phyloP scores from a whole-genome alignment of 2,113 vertebrate genomes.

The Cebus imitator region DNA sequence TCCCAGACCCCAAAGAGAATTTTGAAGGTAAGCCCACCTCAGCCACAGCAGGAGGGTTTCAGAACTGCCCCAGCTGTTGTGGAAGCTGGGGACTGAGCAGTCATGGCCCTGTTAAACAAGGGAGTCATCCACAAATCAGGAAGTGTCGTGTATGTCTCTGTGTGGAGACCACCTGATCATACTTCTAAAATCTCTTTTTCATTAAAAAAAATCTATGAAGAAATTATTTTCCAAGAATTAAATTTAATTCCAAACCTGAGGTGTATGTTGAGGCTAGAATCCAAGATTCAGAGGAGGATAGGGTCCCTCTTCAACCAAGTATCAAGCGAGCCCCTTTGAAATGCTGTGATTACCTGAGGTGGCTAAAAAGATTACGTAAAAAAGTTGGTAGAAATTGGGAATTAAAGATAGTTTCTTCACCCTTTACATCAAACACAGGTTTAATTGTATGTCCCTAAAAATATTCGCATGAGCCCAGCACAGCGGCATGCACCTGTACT shows the following conservation, averaged over 20 bases:
- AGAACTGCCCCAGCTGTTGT: neutral
- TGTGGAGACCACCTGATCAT: neutral
- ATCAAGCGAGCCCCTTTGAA: neutral
- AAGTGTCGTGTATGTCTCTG: neutral
- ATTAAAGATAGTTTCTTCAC: neutral
- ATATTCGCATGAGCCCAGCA: neutral
- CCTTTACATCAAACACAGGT: neutral
- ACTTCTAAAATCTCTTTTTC: conserved; percentile 52
- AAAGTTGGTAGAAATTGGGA: neutral
- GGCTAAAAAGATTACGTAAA: neutral
- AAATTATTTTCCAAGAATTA: conserved; percentile 47
- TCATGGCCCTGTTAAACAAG: neutral
- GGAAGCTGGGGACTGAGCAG: neutral
- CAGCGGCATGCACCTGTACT: neutral
- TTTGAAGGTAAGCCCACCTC: neutral
- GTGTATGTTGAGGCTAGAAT: conserved; percentile 33
- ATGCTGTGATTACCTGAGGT: neutral
- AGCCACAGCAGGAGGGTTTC: neutral
- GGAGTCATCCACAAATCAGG: neutral
- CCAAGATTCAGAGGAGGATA: neutral
- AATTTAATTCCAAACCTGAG: conserved; percentile 51
- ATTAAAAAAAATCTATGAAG: conserved; percentile 31
- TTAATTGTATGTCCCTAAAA: neutral
- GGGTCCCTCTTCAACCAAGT: neutral
- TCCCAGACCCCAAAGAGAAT: neutral